Base-by-base conservation (phyloP, 2,113 vertebrate genomes). In the Hylia prasina region DNA sequence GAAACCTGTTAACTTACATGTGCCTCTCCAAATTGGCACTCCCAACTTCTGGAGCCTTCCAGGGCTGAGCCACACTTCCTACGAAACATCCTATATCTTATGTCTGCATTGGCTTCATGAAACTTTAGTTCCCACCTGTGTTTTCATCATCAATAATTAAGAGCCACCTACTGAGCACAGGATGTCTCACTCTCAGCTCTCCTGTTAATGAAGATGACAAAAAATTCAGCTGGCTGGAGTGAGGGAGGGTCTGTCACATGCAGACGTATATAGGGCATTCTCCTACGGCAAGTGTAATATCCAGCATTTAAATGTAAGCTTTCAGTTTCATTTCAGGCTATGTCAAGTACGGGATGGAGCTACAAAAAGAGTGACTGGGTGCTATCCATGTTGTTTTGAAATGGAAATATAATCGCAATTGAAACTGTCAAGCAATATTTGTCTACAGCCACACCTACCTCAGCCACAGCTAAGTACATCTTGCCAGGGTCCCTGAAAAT, bases 401-500 rank as follows among this genome's bases (percentile, higher is more conserved):
- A 61, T 24, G 37, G 63, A 86, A 88, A 83, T 86, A 66, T 7
- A 58, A 77, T 77, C 30, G 1, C 79, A 90, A 37, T 6, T 28
- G 79, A 76, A 95, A 89, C 42, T 40, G 54, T 42, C 60, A 66
- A 86, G 39, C 39, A 66, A 11, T 77, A 81, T 83, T 90, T 90
- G 50, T 70, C 79, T 81, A 70, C 50, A 91, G 73, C 40, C 69
- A 68, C 51, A 56, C 35, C 71, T 25, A 60, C 23, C 68, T 91
- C 83, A 94, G 58, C n/a, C 65, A 70, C 39, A 92, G 66, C 30
- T 50, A 90, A 77, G 60, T 18, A 90, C 64, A 68, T 80, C 72
- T 93, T 83, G 42, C 66, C 82, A 83, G 63, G 71, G 88, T 87
- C 39, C 68, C 66, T 70, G 64, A 87, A 96, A 96, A 94, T 81